These are phyloP conservation scores for Drosophila fuyamai DNA, from an alignment of 1,140 invertebrate species.

Conservation along the genomic window DNA sequence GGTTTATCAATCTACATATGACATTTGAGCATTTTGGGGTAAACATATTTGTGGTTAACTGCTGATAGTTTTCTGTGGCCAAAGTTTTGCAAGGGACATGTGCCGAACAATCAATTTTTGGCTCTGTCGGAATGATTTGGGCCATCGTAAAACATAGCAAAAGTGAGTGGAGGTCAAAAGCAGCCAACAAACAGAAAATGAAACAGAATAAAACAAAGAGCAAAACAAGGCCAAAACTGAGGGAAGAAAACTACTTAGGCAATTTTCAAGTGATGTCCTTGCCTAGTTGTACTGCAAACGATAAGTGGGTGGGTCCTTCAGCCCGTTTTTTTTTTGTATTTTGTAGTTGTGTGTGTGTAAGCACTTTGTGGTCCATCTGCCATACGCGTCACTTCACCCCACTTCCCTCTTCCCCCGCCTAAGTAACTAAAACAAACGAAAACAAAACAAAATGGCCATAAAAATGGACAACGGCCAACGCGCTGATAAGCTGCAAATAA, in stretches of 20 bases:
- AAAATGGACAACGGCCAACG: slow-evolving; percentile 78
- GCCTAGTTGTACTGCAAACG: slow-evolving; percentile 29
- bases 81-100: slow-evolving; percentile 50
- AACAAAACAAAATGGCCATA: slow-evolving; percentile 78
- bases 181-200: slow-evolving; percentile 25
- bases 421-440: slow-evolving; percentile 76
- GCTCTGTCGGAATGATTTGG: slow-evolving; percentile 43
- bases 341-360: slow-evolving; percentile 30
- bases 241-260: slow-evolving; percentile 73
- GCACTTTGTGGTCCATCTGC: slow-evolving; percentile 58
- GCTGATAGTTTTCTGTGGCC: slow-evolving; percentile 62
- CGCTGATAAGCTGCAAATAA: slow-evolving; percentile 82
- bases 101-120: slow-evolving; percentile 46
- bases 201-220: slow-evolving; percentile 36
- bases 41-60: slow-evolving; percentile 72
- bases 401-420: not conserved
- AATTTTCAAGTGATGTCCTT: slow-evolving; percentile 82
- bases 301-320: slow-evolving; percentile 55
- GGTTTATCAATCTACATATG: slow-evolving; percentile 48
- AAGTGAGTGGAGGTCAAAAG: slow-evolving; percentile 13
- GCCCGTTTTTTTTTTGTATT: not conserved
- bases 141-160: slow-evolving; percentile 37
- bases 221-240: slow-evolving; percentile 26
- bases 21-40: slow-evolving; percentile 47
- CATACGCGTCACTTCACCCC: slow-evolving; percentile 51